Evolutionary conservation across 2,888 invertebrate genomes (phyloP).

Genomic region (Melikaiella ostensackeni): DNA sequence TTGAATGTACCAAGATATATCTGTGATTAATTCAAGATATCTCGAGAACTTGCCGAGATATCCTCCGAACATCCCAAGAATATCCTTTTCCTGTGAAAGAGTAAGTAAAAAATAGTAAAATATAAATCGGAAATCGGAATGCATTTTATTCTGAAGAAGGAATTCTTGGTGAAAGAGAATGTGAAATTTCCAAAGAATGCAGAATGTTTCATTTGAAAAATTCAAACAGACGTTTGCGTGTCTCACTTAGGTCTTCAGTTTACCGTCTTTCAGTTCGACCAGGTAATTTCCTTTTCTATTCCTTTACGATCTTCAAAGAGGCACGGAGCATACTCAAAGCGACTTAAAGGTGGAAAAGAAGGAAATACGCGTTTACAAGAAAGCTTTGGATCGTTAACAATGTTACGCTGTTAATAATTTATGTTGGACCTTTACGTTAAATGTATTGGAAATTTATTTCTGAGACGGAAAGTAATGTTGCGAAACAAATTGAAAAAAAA

Average conservation of each 20-base stretch:
- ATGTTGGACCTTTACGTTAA: too few relatives aligned
- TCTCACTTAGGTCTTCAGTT: conserved; percentile 24
- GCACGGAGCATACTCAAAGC: conserved; percentile 20
- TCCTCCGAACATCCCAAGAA: too few relatives aligned
- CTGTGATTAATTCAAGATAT: too few relatives aligned
- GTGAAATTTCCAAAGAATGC: conserved; percentile 13
- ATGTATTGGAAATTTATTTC: too few relatives aligned
- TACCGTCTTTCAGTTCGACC: conserved; percentile 27
- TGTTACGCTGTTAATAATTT: too few relatives aligned
- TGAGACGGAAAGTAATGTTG: too few relatives aligned
- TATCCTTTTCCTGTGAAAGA: too few relatives aligned
- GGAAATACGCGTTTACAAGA: conserved; percentile 14
- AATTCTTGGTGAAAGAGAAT: conserved; percentile 5
- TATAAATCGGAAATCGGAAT: neutral
- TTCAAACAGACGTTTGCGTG: conserved; percentile 25
- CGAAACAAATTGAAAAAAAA: too few relatives aligned
- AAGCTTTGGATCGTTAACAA: conserved; percentile 6
- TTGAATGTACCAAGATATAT: too few relatives aligned
- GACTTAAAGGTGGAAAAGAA: conserved; percentile 27
- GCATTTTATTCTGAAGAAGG: neutral
- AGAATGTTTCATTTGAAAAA: conserved; percentile 30
- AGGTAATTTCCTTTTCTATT: conserved; percentile 25
- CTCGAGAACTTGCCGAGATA: too few relatives aligned
- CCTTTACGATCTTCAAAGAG: conserved; percentile 32
- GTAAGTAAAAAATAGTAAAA: too few relatives aligned